Evolutionary conservation across 2,113 vertebrate species (phyloP), one percentile per base, ranked within the genome.

Genomic region (Mixornis gularis): DNA sequence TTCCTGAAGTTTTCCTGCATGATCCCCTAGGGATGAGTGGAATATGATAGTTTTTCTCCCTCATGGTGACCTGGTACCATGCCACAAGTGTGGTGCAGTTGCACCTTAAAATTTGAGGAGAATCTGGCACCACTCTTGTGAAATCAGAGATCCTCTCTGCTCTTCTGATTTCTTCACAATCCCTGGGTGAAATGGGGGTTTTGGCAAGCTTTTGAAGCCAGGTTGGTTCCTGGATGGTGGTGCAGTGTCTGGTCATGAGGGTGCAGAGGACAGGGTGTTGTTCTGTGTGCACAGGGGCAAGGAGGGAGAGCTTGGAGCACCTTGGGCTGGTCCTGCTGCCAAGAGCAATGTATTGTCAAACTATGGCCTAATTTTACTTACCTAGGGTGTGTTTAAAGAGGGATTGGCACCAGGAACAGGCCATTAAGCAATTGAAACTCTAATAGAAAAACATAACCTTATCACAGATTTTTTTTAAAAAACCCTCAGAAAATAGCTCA

Each of bases 401-500:
- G 91, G 78, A 79, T 94, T 93, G 87, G 64, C 93, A 86, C 77
- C 85, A 91, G 80, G 78, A 94, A 66, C 79, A 94, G 89, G 89
- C 93, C 93, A 95, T 91, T 95, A 95, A 97, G 94, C 93, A 95
- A 85, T 78, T 92, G 91, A 93, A 96, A 89, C 80, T 95, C 93
- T 96, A 96, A 93, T 72, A 96, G 95, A 89, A 96, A 96, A 96
- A 95, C 83, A 96, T 94, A 98, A 97, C 96, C 96, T 98, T 97
- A 97, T 98, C 77, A 56, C 95, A 96, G 97, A 95, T 96, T 97
- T 97, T 96, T 93, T 88, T 89, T 1, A 10, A 96, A 95, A 95
- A 95, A 87, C 89, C 89, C 97, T 97, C 17, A 5, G 97, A 98
- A 98, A 97, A 97, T 97, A 98, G 97, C 97, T 97, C 97, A 97